Conservation (phyloP, 2,113 vertebrate genomes). For the Eretmochelys imbricata region DNA sequence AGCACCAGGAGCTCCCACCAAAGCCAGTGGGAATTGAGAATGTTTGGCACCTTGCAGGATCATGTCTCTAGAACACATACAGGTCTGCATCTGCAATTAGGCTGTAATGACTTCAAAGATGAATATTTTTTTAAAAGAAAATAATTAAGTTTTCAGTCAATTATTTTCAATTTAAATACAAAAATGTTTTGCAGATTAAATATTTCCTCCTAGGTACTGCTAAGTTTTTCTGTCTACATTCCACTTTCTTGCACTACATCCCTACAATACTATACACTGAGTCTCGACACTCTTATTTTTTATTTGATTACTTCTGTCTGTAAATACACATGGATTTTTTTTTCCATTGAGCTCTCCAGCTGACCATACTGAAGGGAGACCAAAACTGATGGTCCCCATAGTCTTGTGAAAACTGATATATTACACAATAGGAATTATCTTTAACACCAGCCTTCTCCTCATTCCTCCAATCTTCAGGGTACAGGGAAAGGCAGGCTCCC, state of each 20-base stretch:
- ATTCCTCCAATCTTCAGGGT: not conserved
- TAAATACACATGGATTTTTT: not conserved
- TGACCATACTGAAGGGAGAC: not conserved
- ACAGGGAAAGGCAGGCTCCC: not conserved
- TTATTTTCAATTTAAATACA: not conserved
- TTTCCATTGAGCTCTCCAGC: not conserved
- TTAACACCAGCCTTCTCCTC: not conserved
- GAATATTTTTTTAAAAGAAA: not conserved
- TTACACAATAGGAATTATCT: not conserved
- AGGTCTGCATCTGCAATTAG: not conserved
- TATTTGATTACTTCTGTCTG: not conserved
- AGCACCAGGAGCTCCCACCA: not conserved
- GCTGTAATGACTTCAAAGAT: not conserved
- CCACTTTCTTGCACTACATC: not conserved
- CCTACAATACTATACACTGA: not conserved
- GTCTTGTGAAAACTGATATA: conserved; percentile 3
- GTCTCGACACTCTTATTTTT: not conserved
- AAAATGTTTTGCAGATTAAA: not conserved
- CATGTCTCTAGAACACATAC: not conserved
- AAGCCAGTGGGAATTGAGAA: not conserved
- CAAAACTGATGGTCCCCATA: not conserved
- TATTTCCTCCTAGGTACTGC: not conserved
- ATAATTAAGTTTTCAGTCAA: not conserved
- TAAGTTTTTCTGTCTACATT: not conserved
- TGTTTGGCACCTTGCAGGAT: fast-evolving